phyloP scores from a whole-genome alignment of 2,797 vertebrate species.

The Bovichtus variegatus region DNA sequence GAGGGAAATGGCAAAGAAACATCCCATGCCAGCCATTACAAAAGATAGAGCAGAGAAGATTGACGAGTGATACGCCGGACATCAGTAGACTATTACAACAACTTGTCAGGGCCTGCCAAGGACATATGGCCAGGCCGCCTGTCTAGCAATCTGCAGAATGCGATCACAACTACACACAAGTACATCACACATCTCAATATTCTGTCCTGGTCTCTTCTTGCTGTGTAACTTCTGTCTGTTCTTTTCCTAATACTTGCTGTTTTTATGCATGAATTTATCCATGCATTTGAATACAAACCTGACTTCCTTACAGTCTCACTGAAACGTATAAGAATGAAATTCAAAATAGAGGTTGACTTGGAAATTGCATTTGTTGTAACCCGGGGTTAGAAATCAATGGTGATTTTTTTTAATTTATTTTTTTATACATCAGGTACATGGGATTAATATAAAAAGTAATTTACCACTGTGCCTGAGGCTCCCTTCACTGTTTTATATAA shows the following conservation, averaged over 20 bases:
- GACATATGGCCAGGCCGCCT: conserved; percentile 74
- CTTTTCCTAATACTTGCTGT: conserved; percentile 44
- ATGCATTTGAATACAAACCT: conserved; percentile 36
- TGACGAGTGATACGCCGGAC: conserved; percentile 54
- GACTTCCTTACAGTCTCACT: conserved; percentile 5
- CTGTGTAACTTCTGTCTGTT: conserved; percentile 49
- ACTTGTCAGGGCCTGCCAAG: conserved; percentile 68
- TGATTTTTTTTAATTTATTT: conserved; percentile 18
- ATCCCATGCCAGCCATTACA: conserved; percentile 27
- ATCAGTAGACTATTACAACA: conserved; percentile 60
- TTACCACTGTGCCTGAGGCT: not conserved
- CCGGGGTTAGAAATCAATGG: conserved; percentile 28
- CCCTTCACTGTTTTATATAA: not conserved
- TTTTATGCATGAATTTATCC: conserved; percentile 45
- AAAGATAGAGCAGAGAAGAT: conserved; percentile 35
- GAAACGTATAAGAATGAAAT: conserved; percentile 24
- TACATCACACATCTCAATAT: conserved; percentile 61
- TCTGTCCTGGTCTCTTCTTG: conserved; percentile 45
- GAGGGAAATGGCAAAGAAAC: conserved; percentile 21
- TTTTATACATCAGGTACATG: conserved; percentile 25
- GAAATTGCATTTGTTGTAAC: conserved; percentile 35
- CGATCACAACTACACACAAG: conserved; percentile 51
- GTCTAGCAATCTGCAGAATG: conserved; percentile 66
- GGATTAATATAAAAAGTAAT: conserved; percentile 47
- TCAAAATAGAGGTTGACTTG: conserved; percentile 26